Evolutionary conservation across 2,113 vertebrate species (phyloP), one percentile per base, ranked within the genome.

Genomic region (Myotis davidii): DNA sequence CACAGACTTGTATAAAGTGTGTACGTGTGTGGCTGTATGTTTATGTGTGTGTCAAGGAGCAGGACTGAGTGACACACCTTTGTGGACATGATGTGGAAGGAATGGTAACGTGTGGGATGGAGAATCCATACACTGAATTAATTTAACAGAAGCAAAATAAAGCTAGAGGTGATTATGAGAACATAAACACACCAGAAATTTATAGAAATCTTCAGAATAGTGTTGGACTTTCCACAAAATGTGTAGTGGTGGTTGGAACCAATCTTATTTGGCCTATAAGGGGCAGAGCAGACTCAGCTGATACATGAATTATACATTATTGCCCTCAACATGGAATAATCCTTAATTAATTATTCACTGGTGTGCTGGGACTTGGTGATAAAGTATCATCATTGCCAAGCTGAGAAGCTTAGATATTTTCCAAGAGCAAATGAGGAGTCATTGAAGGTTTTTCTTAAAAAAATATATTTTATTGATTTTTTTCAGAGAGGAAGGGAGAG

Each of bases 261-360:
- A 72, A 91, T 85, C 52, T 73, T 88, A 59, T 91, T 92, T 70
- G 79, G 52, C 42, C 34, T 42, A 82, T 64, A 76, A 81, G 85
- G 32, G 67, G 73, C 4, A 79, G 72, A 8, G 32, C 27, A 2
- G 34, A 37, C n/a, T 87, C 4, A 5, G 32, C 4, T 73, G 64
- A 67, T 82, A 81, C 11, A 25, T 67, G 85, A 93, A 78, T 85
- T 76, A 84, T 1, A 92, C 27, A 82, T 37, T 27, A 64, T n/a
- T 92, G 70, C 56, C 59, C 94, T 95, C 72, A 70, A 48, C 29
- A 72, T 78, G 54, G 76, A 69, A 32, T 61, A 93, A 90, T 67
- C 45, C 65, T 89, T 74, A 89, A 76, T 94, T 88, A 94, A 87
- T 88, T 85, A 86, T 93, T 59, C 81, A 82, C 56, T 17, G 11